phyloP scores from a whole-genome alignment of 2,888 invertebrate genomes.

The Acanthosepion pharaonis region DNA sequence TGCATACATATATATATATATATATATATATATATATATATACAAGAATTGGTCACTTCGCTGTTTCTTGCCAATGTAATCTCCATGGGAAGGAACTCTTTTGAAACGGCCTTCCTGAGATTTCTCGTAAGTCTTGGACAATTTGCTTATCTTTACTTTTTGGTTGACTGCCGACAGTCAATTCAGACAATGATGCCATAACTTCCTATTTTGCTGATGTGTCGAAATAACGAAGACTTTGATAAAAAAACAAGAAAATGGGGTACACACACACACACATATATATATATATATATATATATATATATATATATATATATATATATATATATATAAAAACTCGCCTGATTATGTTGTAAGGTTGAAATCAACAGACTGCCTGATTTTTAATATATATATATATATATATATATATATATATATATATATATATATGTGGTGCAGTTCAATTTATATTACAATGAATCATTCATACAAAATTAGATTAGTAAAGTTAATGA shows the following conservation, averaged over 20 bases:
- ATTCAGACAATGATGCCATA: background rate
- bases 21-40: constrained; percentile 33
- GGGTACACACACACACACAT: background rate
- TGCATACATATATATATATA: background rate
- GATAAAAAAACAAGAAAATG: background rate
- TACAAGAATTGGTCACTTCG: background rate
- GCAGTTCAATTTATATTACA: no score
- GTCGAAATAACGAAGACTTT: background rate
- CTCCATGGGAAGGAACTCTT: constrained; percentile 9
- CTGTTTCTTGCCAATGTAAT: background rate
- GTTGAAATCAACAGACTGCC: no score
- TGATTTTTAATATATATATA: no score
- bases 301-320: background rate
- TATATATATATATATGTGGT: no score
- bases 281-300: background rate
- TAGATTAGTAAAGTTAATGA: no score
- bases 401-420: no score
- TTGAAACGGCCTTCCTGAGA: background rate
- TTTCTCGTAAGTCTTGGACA: background rate
- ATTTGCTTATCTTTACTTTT: background rate
- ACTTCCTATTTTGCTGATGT: background rate
- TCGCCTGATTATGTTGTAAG: no score
- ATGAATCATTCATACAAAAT: no score
- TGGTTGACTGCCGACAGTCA: background rate
- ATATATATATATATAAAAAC: background rate